A percentile compares a stretch with the other conserved stretches of the same genome.
These are phyloP conservation scores for Deroplatys truncata DNA, from an alignment of 2,888 invertebrate genomes.

Conservation along the genomic window DNA sequence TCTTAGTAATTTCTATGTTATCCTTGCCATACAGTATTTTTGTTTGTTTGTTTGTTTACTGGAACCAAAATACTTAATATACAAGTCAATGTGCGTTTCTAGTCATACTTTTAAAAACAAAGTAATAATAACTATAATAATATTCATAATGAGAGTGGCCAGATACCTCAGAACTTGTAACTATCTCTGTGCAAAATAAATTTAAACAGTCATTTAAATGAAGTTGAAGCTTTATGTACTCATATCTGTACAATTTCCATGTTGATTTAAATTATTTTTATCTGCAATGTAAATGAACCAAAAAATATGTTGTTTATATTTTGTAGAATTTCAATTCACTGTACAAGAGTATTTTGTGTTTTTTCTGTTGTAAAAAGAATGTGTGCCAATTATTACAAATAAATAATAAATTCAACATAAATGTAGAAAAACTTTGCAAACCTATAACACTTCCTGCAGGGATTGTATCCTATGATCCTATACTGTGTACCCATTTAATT, in stretches of 20 bases:
- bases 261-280: conserved; percentile 2
- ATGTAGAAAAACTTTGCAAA: not conserved
- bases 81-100: conserved; percentile 17
- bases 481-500: too few species aligned
- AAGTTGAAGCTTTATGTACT: conserved; percentile 17
- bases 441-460: not conserved
- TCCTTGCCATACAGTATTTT: conserved; percentile 16
- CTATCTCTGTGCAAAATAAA: not conserved
- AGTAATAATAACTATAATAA: not conserved
- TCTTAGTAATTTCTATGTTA: not conserved
- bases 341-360: conserved; percentile 21
- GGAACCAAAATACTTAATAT: conserved; percentile 1
- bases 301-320: conserved; percentile 5
- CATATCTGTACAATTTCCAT: conserved; percentile 3
- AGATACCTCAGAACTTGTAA: conserved; percentile 15
- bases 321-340: conserved; percentile 15
- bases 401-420: conserved; percentile 19
- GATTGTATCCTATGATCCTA: too few species aligned
- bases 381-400: conserved; percentile 30
- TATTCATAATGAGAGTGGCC: not conserved
- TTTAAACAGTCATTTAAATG: not conserved
- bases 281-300: not conserved
- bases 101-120: conserved; percentile 8
- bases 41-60: not conserved
- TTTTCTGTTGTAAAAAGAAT: conserved; percentile 28